phyloP scores from a whole-genome alignment of 1,140 invertebrate species.

The Babylonia areolata region DNA sequence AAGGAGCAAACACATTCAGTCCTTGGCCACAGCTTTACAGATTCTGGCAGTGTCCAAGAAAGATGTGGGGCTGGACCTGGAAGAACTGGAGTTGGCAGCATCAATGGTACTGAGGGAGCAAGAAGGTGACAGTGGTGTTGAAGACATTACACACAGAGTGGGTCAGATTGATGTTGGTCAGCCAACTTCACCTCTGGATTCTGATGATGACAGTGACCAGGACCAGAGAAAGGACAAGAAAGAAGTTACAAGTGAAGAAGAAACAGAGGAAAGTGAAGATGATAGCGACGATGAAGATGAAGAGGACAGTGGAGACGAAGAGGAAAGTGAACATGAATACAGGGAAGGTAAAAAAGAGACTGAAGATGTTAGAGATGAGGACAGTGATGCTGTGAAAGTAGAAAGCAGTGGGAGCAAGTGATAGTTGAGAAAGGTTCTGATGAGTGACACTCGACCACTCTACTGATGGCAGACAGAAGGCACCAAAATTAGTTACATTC shows the following conservation, averaged over 20 bases:
- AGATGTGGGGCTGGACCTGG: slow-evolving; percentile 78
- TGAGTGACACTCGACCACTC: too few relatives aligned
- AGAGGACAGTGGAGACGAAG: neutral
- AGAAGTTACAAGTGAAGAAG: slow-evolving; percentile 4
- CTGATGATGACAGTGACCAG: slow-evolving; percentile 40
- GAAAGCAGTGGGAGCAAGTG: too few relatives aligned
- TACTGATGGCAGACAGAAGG: too few relatives aligned
- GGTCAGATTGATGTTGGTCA: slow-evolving; percentile 25
- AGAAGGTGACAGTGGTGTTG: slow-evolving; percentile 42
- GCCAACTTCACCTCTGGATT: slow-evolving; percentile 12
- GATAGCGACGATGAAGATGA: neutral
- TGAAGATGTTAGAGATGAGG: too few relatives aligned
- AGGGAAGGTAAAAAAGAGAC: too few relatives aligned
- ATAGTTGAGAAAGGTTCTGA: too few relatives aligned
- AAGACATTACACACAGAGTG: slow-evolving; percentile 45
- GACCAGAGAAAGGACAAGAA: neutral
- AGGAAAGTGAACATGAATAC: neutral
- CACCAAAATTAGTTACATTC: too few relatives aligned
- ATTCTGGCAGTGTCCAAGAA: slow-evolving; percentile 76
- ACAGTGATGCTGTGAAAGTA: too few relatives aligned
- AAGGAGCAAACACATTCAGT: slow-evolving; percentile 65
- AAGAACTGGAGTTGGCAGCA: slow-evolving; percentile 77
- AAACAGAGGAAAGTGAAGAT: slow-evolving; percentile 25
- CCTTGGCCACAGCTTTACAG: slow-evolving; percentile 74
- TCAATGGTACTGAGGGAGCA: slow-evolving; percentile 42